Evolutionary conservation across 2,797 vertebrate species (phyloP).

Genomic region (Acanthurus leucopareius): DNA sequence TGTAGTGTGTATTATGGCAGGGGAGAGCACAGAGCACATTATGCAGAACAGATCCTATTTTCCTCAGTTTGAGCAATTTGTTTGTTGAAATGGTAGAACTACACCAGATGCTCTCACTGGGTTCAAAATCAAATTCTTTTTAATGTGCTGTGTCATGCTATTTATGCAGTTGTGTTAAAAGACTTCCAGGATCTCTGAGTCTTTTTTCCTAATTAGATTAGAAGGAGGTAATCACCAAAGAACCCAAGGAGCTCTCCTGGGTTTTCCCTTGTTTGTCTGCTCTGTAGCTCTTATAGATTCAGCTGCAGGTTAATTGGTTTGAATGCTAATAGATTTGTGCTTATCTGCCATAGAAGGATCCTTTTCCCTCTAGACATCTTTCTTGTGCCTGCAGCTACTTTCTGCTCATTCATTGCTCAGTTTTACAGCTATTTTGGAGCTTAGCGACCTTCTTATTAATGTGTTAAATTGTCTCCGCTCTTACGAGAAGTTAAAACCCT

Average conservation of each 20-base stretch:
- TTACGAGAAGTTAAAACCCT: slow-evolving; percentile 51
- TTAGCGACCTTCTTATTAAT: neutral
- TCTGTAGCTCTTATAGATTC: slow-evolving; percentile 54
- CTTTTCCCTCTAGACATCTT: slow-evolving; percentile 40
- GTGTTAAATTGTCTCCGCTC: slow-evolving; percentile 42
- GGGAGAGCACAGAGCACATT: slow-evolving; percentile 15
- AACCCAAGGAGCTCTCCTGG: slow-evolving; percentile 35
- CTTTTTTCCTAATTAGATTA: slow-evolving; percentile 62
- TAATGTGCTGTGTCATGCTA: slow-evolving; percentile 23
- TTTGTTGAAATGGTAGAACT: slow-evolving; percentile 21
- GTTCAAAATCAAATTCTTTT: slow-evolving; percentile 33
- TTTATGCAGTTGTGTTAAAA: slow-evolving; percentile 34
- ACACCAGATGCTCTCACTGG: slow-evolving; percentile 2
- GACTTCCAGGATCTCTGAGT: slow-evolving; percentile 28
- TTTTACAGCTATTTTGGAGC: slow-evolving; percentile 29
- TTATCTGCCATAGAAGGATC: slow-evolving; percentile 44
- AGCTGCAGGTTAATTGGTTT: slow-evolving; percentile 70
- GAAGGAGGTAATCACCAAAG: slow-evolving; percentile 42
- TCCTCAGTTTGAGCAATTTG: slow-evolving; percentile 29
- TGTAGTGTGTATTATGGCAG: neutral
- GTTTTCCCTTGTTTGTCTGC: slow-evolving; percentile 42
- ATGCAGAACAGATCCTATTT: slow-evolving; percentile 23
- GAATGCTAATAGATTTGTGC: slow-evolving; percentile 66
- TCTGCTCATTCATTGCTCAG: slow-evolving; percentile 51
- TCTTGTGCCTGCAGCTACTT: slow-evolving; percentile 49